phyloP scores from a whole-genome alignment of 2,113 vertebrate genomes.

The Hipposideros armiger region DNA sequence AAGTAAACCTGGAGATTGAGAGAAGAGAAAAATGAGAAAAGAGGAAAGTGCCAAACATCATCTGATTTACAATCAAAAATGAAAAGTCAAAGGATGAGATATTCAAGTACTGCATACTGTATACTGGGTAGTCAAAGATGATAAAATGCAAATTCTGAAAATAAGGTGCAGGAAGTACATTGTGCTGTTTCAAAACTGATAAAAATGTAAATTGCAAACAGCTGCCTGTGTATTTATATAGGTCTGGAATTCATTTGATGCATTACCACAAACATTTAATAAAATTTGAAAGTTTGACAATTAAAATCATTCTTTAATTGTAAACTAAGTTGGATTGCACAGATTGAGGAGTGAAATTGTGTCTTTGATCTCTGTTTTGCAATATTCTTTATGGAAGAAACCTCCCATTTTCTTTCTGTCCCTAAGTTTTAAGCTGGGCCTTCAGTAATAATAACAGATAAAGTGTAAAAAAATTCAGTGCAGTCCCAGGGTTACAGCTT shows the following conservation, averaged over 20 bases:
- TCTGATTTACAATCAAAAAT: constrained; percentile 82
- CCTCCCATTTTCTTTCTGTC: constrained; percentile 41
- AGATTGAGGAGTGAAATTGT: constrained; percentile 44
- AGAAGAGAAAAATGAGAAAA: constrained; percentile 74
- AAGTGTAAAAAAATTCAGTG: constrained; percentile 59
- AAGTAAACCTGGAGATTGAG: constrained; percentile 74
- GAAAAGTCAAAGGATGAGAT: constrained; percentile 78
- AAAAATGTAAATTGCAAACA: constrained; percentile 79
- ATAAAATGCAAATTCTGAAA: constrained; percentile 78
- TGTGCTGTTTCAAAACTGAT: constrained; percentile 75
- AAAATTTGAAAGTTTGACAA: constrained; percentile 76
- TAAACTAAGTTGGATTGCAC: constrained; percentile 24
- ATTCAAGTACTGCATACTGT: constrained; percentile 75
- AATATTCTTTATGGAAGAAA: constrained; percentile 42
- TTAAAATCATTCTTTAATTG: constrained; percentile 77
- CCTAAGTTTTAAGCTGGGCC: constrained; percentile 18
- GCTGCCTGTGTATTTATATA: constrained; percentile 78
- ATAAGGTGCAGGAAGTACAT: constrained; percentile 74
- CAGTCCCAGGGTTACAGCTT: constrained; percentile 37
- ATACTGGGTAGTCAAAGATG: constrained; percentile 68
- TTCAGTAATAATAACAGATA: constrained; percentile 44
- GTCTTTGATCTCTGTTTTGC: constrained; percentile 40
- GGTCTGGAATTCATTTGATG: constrained; percentile 71
- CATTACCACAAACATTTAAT: constrained; percentile 79
- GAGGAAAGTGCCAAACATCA: constrained; percentile 70